Evolutionary conservation across 2,797 vertebrate genomes (phyloP).

Genomic region (Danio kyathit): DNA sequence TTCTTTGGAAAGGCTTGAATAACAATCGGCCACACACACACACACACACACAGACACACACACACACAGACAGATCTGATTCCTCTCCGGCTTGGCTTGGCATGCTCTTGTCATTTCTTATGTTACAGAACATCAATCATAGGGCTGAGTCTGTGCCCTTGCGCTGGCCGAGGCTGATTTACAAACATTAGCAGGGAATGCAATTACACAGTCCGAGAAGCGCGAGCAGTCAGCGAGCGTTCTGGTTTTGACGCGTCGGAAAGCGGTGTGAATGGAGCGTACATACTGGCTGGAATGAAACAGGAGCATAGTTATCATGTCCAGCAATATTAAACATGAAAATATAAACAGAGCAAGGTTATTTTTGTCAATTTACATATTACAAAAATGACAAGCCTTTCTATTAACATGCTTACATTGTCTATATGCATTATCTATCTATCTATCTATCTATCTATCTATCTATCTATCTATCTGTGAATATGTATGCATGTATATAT

Average conservation of each 20-base stretch:
- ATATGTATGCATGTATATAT: too few relatives aligned
- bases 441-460: too few relatives aligned
- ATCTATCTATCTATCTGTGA: too few relatives aligned
- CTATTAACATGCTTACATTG: too few relatives aligned
- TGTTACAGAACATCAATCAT: conserved; percentile 91
- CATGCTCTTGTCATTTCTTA: conserved; percentile 87
- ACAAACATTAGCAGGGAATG: conserved; percentile 93
- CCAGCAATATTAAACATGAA: not conserved
- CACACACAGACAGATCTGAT: conserved; percentile 72
- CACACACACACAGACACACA: conserved; percentile 43
- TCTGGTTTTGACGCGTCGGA: conserved; percentile 1
- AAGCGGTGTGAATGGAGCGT: conserved; percentile 24
- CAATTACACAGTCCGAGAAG: conserved; percentile 85
- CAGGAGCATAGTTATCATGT: not conserved
- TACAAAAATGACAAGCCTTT: too few relatives aligned
- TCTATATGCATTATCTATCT: too few relatives aligned
- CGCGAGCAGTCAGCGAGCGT: conserved; percentile 32
- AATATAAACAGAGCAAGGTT: not conserved
- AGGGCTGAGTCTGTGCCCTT: conserved; percentile 83
- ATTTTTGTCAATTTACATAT: not conserved
- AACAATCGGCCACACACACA: conserved; percentile 74
- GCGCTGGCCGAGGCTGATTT: conserved; percentile 87
- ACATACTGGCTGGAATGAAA: conserved; percentile 2
- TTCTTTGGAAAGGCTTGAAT: conserved; percentile 72
- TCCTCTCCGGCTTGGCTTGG: conserved; percentile 74